Evolutionary conservation across 2,113 vertebrate species (phyloP).

Genomic region (Calypte anna): DNA sequence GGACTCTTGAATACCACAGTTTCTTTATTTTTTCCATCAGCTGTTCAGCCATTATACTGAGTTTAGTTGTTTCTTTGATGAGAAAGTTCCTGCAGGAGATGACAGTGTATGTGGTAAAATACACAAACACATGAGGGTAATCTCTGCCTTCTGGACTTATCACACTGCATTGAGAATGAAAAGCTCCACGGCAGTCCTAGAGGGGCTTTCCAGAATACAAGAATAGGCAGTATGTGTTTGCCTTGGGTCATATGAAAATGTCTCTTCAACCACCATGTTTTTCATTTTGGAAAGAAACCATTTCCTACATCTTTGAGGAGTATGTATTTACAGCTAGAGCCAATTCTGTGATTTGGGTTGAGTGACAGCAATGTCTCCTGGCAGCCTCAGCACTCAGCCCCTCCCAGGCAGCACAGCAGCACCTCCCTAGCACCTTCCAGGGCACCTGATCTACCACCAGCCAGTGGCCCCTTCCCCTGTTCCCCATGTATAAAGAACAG

Average conservation of each 20-base stretch:
- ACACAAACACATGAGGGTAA: not conserved
- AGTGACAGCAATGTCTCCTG: not conserved
- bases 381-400: not conserved
- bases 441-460: not conserved
- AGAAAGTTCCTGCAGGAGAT: constrained; percentile 56
- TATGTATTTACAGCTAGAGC: not conserved
- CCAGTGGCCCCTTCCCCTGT: not conserved
- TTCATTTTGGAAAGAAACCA: not conserved
- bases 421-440: not conserved
- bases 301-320: not conserved
- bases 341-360: not conserved
- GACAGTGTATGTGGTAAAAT: not conserved
- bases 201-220: not conserved
- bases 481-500: not conserved
- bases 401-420: not conserved
- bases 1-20: constrained; percentile 4
- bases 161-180: not conserved
- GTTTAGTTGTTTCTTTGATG: constrained; percentile 36
- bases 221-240: not conserved
- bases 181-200: not conserved
- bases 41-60: constrained; percentile 47
- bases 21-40: constrained; percentile 38
- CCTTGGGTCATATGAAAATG: not conserved
- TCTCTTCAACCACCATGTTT: not conserved
- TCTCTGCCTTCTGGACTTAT: not conserved